Evolutionary conservation across 2,797 vertebrate genomes (phyloP).

Genomic region (Xerus rutilus): DNA sequence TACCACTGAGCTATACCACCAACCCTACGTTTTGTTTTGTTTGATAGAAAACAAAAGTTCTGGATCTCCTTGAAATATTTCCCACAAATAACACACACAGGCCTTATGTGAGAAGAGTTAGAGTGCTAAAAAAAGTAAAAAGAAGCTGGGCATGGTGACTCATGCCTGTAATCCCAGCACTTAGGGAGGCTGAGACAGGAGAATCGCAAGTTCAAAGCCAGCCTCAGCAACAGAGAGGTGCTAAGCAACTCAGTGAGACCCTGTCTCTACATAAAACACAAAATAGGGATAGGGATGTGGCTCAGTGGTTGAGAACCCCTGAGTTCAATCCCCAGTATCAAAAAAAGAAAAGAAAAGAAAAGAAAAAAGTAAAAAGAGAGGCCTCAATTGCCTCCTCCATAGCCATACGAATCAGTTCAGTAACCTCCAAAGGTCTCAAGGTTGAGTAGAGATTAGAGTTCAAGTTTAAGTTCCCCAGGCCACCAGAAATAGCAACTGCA

Average conservation of each 20-base stretch:
- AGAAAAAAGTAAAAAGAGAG: background rate
- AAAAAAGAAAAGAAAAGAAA: too few species aligned
- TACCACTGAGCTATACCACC: background rate
- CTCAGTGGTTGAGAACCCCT: too few species aligned
- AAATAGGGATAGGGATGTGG: too few species aligned
- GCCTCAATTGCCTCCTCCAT: background rate
- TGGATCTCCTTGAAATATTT: slow-evolving; percentile 15
- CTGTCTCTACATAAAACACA: too few species aligned
- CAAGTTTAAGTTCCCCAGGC: background rate
- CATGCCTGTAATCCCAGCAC: too few species aligned
- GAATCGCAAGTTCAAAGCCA: too few species aligned
- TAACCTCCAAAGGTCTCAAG: background rate
- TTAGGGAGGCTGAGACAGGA: too few species aligned
- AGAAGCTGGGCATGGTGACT: too few species aligned
- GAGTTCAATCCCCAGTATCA: too few species aligned
- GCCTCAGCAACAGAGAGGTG: too few species aligned
- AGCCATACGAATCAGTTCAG: background rate
- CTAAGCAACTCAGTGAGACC: too few species aligned
- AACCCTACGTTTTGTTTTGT: background rate
- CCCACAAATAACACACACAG: background rate
- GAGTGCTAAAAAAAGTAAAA: background rate
- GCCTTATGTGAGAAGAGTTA: background rate
- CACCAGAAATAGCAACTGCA: background rate
- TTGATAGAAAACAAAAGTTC: slow-evolving; percentile 1
- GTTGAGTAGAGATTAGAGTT: background rate